These are phyloP conservation scores for human (Homo sapiens) DNA, from an alignment of 2,113 vertebrate genomes.

Conservation along the genomic window GRCh38 chr4:102527501-102528000, in stretches of 20 bases:
- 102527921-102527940: slow-evolving; percentile 49
- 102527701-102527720: slow-evolving; percentile 15
- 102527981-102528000: not conserved
- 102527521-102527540: slow-evolving; percentile 12
- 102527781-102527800: slow-evolving; percentile 23
- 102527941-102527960: not conserved
- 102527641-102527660: not conserved
- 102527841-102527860: slow-evolving; percentile 53
- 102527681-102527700: slow-evolving; percentile 9
- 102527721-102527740: slow-evolving; percentile 66
- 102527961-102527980: slow-evolving; percentile 43
- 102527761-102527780: slow-evolving; percentile 38
- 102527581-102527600: not conserved
- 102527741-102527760: slow-evolving; percentile 64
- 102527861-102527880: slow-evolving; percentile 51
- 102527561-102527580: not conserved
- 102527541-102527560: not conserved
- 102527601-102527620: not conserved
- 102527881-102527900: slow-evolving; percentile 59
- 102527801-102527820: slow-evolving; percentile 61
- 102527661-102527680: slow-evolving; percentile 24
- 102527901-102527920: slow-evolving; percentile 67
- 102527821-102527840: slow-evolving; percentile 70
- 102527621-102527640: not conserved
- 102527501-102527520: not conserved